Conservation (phyloP, 2,113 vertebrate genomes). For the Melanotaenia duboulayi region DNA sequence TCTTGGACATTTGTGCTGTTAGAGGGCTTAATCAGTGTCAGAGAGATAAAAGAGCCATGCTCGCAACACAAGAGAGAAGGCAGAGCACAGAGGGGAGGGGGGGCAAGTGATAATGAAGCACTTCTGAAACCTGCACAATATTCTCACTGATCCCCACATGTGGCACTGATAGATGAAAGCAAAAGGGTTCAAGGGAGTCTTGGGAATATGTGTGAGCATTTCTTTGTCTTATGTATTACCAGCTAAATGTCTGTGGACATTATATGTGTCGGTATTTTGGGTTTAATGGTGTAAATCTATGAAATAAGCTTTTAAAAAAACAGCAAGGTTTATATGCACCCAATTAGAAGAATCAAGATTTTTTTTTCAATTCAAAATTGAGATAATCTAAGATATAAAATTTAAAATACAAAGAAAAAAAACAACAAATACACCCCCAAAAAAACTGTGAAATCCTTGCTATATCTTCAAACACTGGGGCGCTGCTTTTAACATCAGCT, state of each 20-base stretch:
- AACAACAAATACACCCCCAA: too few species aligned
- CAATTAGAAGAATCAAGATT: too few species aligned
- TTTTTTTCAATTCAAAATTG: background rate
- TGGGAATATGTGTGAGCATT: background rate
- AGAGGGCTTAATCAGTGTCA: slow-evolving; percentile 46
- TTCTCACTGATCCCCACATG: slow-evolving; percentile 54
- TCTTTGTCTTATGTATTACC: background rate
- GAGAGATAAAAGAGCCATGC: slow-evolving; percentile 54
- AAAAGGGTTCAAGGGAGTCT: slow-evolving; percentile 20
- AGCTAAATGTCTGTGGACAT: slow-evolving; percentile 9
- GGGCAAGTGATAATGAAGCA: slow-evolving; percentile 42
- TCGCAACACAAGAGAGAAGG: slow-evolving; percentile 16
- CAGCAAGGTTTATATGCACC: too few species aligned
- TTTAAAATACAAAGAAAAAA: too few species aligned
- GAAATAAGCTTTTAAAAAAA: background rate
- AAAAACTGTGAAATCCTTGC: too few species aligned
- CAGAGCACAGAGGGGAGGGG: background rate
- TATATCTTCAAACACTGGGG: background rate
- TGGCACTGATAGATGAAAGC: slow-evolving; percentile 51
- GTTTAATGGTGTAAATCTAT: background rate
- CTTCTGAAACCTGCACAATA: slow-evolving; percentile 54
- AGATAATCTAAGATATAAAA: too few species aligned
- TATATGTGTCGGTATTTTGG: background rate
- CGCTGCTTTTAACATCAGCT: slow-evolving; percentile 13
- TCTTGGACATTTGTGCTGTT: slow-evolving; percentile 48